phyloP scores from a whole-genome alignment of 2,888 invertebrate species.

The Chymomyza amoena region DNA sequence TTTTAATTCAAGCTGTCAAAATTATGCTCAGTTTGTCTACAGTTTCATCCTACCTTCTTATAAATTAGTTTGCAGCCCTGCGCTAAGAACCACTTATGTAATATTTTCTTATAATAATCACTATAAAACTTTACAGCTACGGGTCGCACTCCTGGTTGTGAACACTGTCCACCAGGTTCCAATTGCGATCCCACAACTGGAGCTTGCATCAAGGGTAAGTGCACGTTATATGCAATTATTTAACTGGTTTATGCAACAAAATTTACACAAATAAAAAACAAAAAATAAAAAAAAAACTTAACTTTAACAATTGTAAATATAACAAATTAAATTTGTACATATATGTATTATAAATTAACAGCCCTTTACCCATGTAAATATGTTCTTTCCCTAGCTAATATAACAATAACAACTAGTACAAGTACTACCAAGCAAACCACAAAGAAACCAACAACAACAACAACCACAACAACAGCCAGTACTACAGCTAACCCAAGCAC shows the following conservation, averaged over 20 bases:
- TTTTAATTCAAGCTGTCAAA: too few species aligned
- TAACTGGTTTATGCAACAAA: not conserved
- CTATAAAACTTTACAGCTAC: slow-evolving; percentile 41
- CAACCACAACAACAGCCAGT: slow-evolving; percentile 29
- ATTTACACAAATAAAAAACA: slow-evolving; percentile 6
- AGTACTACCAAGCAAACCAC: slow-evolving; percentile 69
- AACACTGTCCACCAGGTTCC: slow-evolving; percentile 88
- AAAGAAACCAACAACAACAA: slow-evolving; percentile 53
- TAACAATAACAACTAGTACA: slow-evolving; percentile 75
- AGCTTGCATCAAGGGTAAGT: slow-evolving; percentile 90
- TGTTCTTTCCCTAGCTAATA: slow-evolving; percentile 76
- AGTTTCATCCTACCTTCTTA: not conserved
- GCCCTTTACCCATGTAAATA: slow-evolving; percentile 76
- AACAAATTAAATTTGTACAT: slow-evolving; percentile 36
- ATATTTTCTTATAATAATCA: not conserved
- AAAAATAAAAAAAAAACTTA: slow-evolving; percentile 16
- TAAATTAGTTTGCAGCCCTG: not conserved
- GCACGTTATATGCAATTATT: not conserved
- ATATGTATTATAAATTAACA: slow-evolving; percentile 69
- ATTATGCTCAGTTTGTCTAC: too few species aligned
- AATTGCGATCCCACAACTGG: slow-evolving; percentile 89
- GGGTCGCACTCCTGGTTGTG: slow-evolving; percentile 81
- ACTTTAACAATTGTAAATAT: slow-evolving; percentile 67
- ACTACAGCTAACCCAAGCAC: slow-evolving; percentile 54
- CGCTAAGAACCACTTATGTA: not conserved